Base-by-base conservation (phyloP, 2,888 invertebrate genomes). In the Colletes collaris region DNA sequence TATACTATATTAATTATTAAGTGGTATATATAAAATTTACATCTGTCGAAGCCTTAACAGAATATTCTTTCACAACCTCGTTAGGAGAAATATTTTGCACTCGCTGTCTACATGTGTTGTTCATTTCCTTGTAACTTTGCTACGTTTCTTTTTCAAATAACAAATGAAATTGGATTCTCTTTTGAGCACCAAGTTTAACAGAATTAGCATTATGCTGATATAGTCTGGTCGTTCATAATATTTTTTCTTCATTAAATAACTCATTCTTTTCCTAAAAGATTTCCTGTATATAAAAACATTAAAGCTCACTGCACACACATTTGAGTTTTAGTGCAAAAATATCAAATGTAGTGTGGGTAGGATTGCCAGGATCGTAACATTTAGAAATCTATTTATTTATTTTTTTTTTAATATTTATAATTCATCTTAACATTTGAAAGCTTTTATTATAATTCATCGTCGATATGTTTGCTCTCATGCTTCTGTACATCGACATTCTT, bases 391-490 rank as follows among this genome's bases (percentile, higher is more conserved):
- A 65, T 78, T 76, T 16, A 65, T 19, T 65, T 66, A 2, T 19
- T 65, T 66, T 63, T 16, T 69, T 65, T 65, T 67, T 59, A 78
- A 88, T 76, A 71, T 74, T 81, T 79, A 72, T 74, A 76, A 81
- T 85, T 79, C 13, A 70, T 68, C n/a, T 82, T 86, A 85, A 72
- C 79, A 78, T 52, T 65, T 64, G 70, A 78, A 79, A 72, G 40
- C 76, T 62, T 77, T 84, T 80, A 84, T 90, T 91, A 91, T 83
- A 91, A 89, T 78, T 91, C 90, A 77, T 90, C 89, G 58, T 86
- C 86, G 85, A 85, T 84, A 86, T 88, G 91, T 87, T 86, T 88
- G 16, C 71, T 76, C 46, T 65, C 75, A n/a, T 68, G 59, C 71
- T 82, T 79, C 63, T 77, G 81, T 69, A 74, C 73, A 69, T 81